A percentile compares a stretch with the other conserved stretches of the same genome.
Conservation (phyloP, 1,140 invertebrate species). For the Conus betulinus region DNA sequence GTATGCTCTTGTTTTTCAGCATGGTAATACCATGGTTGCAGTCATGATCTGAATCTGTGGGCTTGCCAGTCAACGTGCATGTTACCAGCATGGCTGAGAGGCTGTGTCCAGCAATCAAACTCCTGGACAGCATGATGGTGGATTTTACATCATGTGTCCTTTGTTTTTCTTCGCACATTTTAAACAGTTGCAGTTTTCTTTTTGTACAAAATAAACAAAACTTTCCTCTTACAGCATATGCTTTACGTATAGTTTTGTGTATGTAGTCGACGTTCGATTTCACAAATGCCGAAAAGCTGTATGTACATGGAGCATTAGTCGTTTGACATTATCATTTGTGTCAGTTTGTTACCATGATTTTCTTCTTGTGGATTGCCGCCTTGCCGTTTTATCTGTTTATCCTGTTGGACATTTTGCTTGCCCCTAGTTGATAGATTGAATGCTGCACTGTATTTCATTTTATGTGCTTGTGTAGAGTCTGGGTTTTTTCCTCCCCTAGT, state of each 20-base stretch:
- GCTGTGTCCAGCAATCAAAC: constrained; percentile 38
- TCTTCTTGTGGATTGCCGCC: constrained; percentile 19
- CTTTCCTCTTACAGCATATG: constrained; percentile 10
- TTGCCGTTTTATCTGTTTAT: constrained; percentile 13
- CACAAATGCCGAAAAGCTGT: not conserved
- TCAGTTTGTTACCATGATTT: constrained; percentile 5
- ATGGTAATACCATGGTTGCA: not conserved
- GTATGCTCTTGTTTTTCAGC: not conserved
- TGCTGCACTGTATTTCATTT: constrained; percentile 7
- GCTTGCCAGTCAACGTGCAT: constrained; percentile 35
- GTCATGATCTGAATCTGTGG: not conserved
- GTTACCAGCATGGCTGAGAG: constrained; percentile 30
- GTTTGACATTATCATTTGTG: constrained; percentile 10
- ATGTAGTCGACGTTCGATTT: constrained; percentile 9
- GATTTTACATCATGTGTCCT: constrained; percentile 33
- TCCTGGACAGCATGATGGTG: constrained; percentile 35
- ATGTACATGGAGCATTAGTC: not conserved
- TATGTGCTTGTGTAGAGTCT: constrained; percentile 34
- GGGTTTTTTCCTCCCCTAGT: constrained; percentile 18
- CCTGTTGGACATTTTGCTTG: constrained; percentile 27
- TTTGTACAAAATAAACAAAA: constrained; percentile 23
- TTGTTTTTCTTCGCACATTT: constrained; percentile 29
- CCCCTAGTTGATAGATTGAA: constrained; percentile 18
- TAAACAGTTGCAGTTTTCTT: constrained; percentile 18
- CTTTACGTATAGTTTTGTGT: not conserved